These are phyloP conservation scores for Podarcis raffonei DNA, from an alignment of 2,113 vertebrate species.

Conservation along the genomic window DNA sequence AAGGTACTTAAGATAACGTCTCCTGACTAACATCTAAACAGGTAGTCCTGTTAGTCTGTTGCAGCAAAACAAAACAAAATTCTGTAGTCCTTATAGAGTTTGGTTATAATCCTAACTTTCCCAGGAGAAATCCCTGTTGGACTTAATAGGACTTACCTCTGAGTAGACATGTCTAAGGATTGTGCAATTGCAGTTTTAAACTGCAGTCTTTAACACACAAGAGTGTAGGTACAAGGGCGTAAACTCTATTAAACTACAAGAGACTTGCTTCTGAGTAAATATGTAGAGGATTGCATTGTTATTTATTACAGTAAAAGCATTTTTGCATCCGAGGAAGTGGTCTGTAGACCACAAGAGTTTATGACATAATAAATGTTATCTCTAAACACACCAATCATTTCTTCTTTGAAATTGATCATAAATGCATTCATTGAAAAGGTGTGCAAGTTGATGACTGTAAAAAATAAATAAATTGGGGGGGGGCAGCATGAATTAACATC, in stretches of 20 bases:
- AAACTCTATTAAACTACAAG: too few relatives aligned
- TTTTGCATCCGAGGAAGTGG: not conserved
- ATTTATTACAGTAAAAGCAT: not conserved
- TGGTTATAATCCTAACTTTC: not conserved
- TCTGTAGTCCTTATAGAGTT: not conserved
- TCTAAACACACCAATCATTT: not conserved
- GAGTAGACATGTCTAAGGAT: too few relatives aligned
- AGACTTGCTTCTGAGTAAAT: not conserved
- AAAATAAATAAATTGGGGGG: not conserved
- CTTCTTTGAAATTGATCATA: not conserved
- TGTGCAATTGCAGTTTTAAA: too few relatives aligned
- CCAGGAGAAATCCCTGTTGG: not conserved
- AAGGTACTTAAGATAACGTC: not conserved
- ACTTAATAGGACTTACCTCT: not conserved
- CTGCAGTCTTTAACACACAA: not conserved
- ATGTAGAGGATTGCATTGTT: not conserved
- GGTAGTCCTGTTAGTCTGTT: not conserved
- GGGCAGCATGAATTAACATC: not conserved
- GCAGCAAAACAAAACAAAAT: not conserved
- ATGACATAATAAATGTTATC: not conserved
- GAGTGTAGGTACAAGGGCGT: too few relatives aligned
- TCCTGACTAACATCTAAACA: not conserved
- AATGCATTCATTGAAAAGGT: not conserved
- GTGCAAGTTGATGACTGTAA: not conserved
- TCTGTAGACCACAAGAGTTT: not conserved